Conservation (phyloP, 2,113 vertebrate species). For the Dicrurus megarhynchus region DNA sequence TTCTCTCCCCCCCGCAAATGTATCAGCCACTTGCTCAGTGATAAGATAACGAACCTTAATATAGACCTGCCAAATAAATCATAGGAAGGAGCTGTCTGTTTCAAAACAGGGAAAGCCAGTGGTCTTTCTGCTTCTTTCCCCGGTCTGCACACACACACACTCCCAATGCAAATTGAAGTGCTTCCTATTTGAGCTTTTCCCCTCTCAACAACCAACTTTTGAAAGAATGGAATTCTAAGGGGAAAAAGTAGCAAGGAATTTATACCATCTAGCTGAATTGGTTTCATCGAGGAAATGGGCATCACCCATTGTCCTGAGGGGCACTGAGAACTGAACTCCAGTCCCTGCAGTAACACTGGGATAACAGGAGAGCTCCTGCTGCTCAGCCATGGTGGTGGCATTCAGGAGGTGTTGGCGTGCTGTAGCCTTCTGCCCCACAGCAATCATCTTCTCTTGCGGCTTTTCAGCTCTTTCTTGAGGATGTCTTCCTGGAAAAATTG, state of each 20-base stretch:
- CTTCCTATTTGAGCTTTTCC: neutral
- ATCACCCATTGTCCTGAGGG: neutral
- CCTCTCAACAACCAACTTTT: neutral
- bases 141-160: neutral
- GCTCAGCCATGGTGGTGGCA: neutral
- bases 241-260: neutral
- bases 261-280: neutral
- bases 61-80: neutral
- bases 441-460: neutral
- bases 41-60: neutral
- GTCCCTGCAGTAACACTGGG: neutral
- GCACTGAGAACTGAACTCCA: neutral
- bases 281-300: neutral
- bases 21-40: neutral
- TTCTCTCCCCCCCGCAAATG: neutral
- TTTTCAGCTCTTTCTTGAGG: neutral
- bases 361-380: rapidly evolving
- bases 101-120: neutral
- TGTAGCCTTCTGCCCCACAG: neutral
- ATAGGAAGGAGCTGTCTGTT: neutral
- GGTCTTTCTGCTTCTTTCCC: neutral
- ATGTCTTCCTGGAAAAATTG: neutral
- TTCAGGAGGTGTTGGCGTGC: neutral
- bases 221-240: neutral
- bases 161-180: neutral